phyloP scores from a whole-genome alignment of 2,797 vertebrate genomes.

The Galago senegalensis region DNA sequence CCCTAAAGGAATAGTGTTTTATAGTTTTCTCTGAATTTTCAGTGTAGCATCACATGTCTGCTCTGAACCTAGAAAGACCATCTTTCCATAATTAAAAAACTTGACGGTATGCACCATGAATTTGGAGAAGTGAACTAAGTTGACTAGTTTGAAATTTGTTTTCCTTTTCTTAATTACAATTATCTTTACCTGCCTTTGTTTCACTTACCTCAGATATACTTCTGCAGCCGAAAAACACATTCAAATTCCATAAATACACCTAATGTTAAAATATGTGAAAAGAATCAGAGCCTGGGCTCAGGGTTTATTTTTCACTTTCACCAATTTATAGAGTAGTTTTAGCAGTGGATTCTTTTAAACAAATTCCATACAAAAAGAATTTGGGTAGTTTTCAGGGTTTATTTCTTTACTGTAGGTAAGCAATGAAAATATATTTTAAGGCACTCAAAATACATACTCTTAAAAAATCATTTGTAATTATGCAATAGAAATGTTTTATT shows the following conservation, averaged over 20 bases:
- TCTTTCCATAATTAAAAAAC: slow-evolving; percentile 7
- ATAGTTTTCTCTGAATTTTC: slow-evolving; percentile 43
- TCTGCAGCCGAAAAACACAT: slow-evolving; percentile 37
- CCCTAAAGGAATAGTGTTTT: slow-evolving; percentile 30
- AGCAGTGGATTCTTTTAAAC: slow-evolving; percentile 52
- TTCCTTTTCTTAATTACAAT: slow-evolving; percentile 40
- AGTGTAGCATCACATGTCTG: background rate
- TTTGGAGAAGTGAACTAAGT: background rate
- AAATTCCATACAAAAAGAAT: slow-evolving; percentile 56
- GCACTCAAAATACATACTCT: slow-evolving; percentile 19
- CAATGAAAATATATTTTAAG: slow-evolving; percentile 64
- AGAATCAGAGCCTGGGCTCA: slow-evolving; percentile 47
- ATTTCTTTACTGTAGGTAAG: slow-evolving; percentile 62
- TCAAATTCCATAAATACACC: background rate
- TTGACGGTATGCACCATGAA: background rate
- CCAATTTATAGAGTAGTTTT: slow-evolving; percentile 58
- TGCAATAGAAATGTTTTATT: slow-evolving; percentile 63
- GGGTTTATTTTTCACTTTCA: slow-evolving; percentile 17
- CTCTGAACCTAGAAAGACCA: slow-evolving; percentile 30
- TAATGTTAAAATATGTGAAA: slow-evolving; percentile 66
- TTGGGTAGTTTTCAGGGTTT: slow-evolving; percentile 71
- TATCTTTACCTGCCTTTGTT: slow-evolving; percentile 23
- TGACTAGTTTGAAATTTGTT: slow-evolving; percentile 49
- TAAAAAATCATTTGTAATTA: slow-evolving; percentile 71
- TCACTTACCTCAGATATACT: slow-evolving; percentile 66